Conservation (phyloP, 2,113 vertebrate species). For the Numida meleagris region DNA sequence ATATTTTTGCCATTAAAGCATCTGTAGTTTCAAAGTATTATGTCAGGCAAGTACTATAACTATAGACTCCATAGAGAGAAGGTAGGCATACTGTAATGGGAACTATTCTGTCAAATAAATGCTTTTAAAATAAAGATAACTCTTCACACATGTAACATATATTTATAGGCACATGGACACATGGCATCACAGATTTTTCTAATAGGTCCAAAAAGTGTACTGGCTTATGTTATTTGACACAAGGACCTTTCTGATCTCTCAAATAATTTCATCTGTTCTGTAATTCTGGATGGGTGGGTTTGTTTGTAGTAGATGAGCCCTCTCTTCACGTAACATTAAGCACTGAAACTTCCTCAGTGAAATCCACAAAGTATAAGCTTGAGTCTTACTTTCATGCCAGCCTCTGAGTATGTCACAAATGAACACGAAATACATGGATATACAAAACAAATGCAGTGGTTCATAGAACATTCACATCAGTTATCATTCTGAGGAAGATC, state of each 20-base stretch:
- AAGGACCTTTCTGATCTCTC: not conserved
- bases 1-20: not conserved
- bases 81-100: not conserved
- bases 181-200: slow-evolving; percentile 23
- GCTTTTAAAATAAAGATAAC: not conserved
- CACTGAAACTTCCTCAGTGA: not conserved
- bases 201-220: not conserved
- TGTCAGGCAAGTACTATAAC: not conserved
- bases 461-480: not conserved
- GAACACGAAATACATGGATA: not conserved
- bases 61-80: not conserved
- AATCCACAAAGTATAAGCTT: not conserved
- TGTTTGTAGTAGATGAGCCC: not conserved
- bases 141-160: not conserved
- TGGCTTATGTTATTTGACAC: not conserved
- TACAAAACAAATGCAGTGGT: not conserved
- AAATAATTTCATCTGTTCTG: not conserved
- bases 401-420: not conserved
- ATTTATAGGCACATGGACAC: not conserved
- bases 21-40: not conserved
- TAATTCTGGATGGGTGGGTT: not conserved
- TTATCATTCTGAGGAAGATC: not conserved
- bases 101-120: not conserved
- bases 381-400: not conserved
- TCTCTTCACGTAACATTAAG: not conserved